A percentile compares a stretch with the other conserved stretches of the same genome.
Evolutionary conservation across 2,113 vertebrate species (phyloP).

Genomic region (Forbesichthys agassizii): DNA sequence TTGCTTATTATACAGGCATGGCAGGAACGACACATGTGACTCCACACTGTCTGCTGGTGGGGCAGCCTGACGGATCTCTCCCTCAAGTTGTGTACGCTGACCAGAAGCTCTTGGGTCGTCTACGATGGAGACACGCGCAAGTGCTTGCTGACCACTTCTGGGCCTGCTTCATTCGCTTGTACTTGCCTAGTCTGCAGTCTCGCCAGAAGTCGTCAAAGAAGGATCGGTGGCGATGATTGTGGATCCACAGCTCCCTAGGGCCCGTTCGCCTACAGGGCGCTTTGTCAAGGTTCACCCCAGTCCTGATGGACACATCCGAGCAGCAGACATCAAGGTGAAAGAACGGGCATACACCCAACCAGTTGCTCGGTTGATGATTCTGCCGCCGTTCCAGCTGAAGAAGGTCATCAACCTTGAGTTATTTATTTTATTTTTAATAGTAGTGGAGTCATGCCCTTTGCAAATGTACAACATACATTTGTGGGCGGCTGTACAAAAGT

Average conservation of each 20-base stretch:
- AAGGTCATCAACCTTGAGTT: too few relatives aligned
- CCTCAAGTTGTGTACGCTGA: not conserved
- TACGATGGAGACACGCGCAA: not conserved
- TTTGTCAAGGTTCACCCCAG: not conserved
- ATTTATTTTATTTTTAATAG: too few relatives aligned
- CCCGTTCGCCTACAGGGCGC: not conserved
- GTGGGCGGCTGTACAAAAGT: too few relatives aligned
- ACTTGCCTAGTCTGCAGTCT: not conserved
- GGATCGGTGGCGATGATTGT: not conserved
- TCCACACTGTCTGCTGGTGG: not conserved
- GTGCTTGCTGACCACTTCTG: not conserved
- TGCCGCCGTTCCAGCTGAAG: too few relatives aligned
- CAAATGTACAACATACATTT: too few relatives aligned
- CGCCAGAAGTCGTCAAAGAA: not conserved
- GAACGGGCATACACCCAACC: too few relatives aligned
- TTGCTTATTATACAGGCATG: constrained; percentile 4
- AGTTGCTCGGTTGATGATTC: too few relatives aligned
- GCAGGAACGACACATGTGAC: constrained; percentile 6
- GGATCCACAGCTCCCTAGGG: not conserved
- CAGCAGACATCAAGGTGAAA: too few relatives aligned
- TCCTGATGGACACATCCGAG: not conserved
- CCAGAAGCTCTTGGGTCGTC: not conserved
- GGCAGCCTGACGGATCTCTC: not conserved
- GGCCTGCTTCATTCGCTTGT: not conserved
- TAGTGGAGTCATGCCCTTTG: too few relatives aligned